A percentile compares a stretch with the other conserved stretches of the same genome.
phyloP scores from a whole-genome alignment of 2,888 invertebrate genomes.

The Chymomyza amoena region DNA sequence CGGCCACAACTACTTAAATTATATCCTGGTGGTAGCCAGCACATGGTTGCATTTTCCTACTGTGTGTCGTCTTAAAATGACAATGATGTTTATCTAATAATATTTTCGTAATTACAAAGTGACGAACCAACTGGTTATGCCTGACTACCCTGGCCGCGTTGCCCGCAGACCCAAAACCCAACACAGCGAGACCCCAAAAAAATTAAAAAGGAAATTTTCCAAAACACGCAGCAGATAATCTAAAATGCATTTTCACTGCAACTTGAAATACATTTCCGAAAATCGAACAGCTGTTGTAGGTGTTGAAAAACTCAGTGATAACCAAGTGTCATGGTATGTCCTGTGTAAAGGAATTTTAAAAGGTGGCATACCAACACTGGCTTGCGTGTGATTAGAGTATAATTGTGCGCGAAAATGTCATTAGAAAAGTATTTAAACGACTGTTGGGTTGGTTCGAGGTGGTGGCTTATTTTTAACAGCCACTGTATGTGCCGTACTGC shows the following conservation, averaged over 20 bases:
- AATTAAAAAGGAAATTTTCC: not conserved
- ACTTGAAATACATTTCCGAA: not conserved
- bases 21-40: constrained; percentile 54
- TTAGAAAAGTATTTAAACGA: constrained; percentile 60
- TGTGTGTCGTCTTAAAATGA: constrained; percentile 21
- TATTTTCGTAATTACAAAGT: constrained; percentile 60
- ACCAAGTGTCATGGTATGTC: constrained; percentile 53
- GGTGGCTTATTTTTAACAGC: constrained; percentile 5
- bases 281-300: constrained; percentile 60
- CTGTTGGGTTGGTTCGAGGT: constrained; percentile 29
- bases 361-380: constrained; percentile 8
- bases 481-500: not conserved
- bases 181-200: not conserved
- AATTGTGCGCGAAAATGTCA: constrained; percentile 64
- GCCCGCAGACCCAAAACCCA: not conserved
- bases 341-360: constrained; percentile 10
- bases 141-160: constrained; percentile 43
- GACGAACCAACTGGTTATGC: constrained; percentile 60
- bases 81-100: constrained; percentile 66
- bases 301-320: constrained; percentile 60
- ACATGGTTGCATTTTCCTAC: constrained; percentile 16
- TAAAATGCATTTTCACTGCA: constrained; percentile 62
- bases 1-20: constrained; percentile 21
- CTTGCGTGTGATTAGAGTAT: constrained; percentile 57
- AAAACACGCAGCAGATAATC: constrained; percentile 52